Evolutionary conservation across 2,888 invertebrate genomes (phyloP), one percentile per base, ranked within the genome.

Genomic region (Liodrosophila aerea): DNA sequence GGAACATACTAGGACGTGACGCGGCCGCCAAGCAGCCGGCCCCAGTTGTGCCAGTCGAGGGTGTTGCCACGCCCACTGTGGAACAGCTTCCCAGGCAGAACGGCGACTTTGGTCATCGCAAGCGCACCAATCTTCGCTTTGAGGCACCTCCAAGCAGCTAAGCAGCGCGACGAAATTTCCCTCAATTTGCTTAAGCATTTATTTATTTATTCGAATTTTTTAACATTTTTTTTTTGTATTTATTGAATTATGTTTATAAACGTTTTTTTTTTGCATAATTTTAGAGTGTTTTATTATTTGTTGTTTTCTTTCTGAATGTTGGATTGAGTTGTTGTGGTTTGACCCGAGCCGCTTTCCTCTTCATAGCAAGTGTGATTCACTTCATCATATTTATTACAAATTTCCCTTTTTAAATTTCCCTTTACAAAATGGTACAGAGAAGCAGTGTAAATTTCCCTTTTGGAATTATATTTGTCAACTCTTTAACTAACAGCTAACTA

Each of bases 1-100:
- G 88, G 88, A 83, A 85, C 37, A 63, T 87, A 2, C 62, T 88
- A 22, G 86, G 87, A 2, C 85, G 87, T 2, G 72, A 60, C 11
- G 81, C 73, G 8, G 31, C 34, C 16, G 0, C 4, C 2, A 29
- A 16, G 0, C 33, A 7, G 9, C 30, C 5, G 34, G n/a, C 7
- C n/a, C n/a, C n/a, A n/a, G n/a, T n/a, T n/a, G n/a, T n/a, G n/a
- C n/a, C n/a, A n/a, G n/a, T n/a, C n/a, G n/a, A n/a, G n/a, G n/a
- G n/a, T n/a, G n/a, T n/a, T n/a, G n/a, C n/a, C n/a, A n/a, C n/a
- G n/a, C n/a, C n/a, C n/a, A n/a, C n/a, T n/a, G n/a, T n/a, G n/a
- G n/a, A n/a, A 5, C 22, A 22, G 22, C 22, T 22, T 22, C 22
- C 22, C 22, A 22, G 22, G 22, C 22, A 22, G 40, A 73, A 51